Conservation (phyloP, 2,113 vertebrate species). For the Ariopsis seemanni region DNA sequence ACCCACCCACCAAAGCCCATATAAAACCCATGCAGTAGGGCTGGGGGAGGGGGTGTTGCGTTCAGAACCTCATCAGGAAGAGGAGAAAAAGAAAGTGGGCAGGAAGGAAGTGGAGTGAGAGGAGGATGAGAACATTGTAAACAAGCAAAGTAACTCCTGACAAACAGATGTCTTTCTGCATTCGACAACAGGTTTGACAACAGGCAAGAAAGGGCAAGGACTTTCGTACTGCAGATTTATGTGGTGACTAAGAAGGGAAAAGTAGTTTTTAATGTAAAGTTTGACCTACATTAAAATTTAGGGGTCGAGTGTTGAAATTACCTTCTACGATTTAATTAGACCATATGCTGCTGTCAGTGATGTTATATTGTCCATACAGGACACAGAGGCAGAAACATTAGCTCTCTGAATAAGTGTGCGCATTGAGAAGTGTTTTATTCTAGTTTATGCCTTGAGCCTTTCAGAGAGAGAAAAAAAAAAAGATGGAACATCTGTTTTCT, state of each 20-base stretch:
- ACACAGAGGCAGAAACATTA: slow-evolving; percentile 5
- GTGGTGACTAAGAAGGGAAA: slow-evolving; percentile 33
- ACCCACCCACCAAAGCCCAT: slow-evolving; percentile 53
- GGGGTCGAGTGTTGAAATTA: slow-evolving; percentile 34
- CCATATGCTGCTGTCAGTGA: slow-evolving; percentile 43
- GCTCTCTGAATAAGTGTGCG: slow-evolving; percentile 14
- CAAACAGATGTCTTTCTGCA: slow-evolving; percentile 37
- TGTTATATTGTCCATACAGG: slow-evolving; percentile 40
- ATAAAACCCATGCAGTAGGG: slow-evolving; percentile 47
- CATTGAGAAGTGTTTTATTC: slow-evolving; percentile 8
- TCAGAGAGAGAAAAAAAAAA: neutral
- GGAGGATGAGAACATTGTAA: slow-evolving; percentile 45
- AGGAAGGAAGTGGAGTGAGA: slow-evolving; percentile 10
- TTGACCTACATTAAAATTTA: slow-evolving; percentile 46
- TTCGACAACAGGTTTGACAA: slow-evolving; percentile 5
- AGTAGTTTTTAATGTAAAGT: slow-evolving; percentile 45
- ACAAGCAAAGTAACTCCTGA: slow-evolving; percentile 25
- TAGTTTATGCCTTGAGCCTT: slow-evolving; percentile 18
- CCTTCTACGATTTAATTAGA: slow-evolving; percentile 47
- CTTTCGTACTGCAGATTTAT: slow-evolving; percentile 35
- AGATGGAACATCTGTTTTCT: slow-evolving; percentile 28
- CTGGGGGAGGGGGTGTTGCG: slow-evolving; percentile 28
- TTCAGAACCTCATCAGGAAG: slow-evolving; percentile 52
- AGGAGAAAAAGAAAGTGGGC: slow-evolving; percentile 43
- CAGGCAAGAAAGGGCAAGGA: slow-evolving; percentile 17